Percentiles rank a stretch among this genome's conserved stretches.
Conservation (phyloP, 2,888 invertebrate genomes). For the Drosophila bunnanda region DNA sequence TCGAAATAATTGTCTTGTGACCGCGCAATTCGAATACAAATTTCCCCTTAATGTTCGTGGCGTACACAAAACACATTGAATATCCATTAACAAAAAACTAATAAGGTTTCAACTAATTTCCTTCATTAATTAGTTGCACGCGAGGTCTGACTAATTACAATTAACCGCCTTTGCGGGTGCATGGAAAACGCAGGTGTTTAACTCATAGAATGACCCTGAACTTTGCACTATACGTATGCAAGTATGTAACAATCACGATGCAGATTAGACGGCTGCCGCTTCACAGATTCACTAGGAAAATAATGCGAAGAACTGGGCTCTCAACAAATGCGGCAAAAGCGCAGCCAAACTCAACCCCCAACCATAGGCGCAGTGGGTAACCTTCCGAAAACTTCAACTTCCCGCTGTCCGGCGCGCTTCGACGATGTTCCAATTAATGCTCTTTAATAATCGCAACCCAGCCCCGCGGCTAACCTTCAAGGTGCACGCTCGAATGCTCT, state of each 20-base stretch:
- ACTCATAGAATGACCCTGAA: conserved; percentile 61
- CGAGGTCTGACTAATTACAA: conserved; percentile 24
- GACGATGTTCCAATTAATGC: conserved; percentile 71
- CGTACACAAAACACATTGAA: neutral
- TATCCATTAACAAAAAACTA: neutral
- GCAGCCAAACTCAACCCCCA: conserved; percentile 12
- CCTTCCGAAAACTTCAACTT: conserved; percentile 32
- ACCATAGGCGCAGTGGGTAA: conserved; percentile 5
- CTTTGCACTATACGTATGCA: conserved; percentile 34
- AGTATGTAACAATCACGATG: conserved; percentile 28
- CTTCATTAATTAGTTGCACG: conserved; percentile 32
- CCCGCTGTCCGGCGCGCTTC: conserved; percentile 45
- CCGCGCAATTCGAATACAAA: conserved; percentile 17
- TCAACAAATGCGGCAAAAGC: conserved; percentile 21
- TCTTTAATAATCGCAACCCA: conserved; percentile 52
- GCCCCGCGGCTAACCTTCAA: conserved; percentile 43
- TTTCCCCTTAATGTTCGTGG: fast-evolving
- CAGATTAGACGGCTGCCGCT: conserved; percentile 34
- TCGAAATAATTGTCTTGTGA: neutral
- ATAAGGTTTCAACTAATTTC: neutral
- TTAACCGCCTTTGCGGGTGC: conserved; percentile 24
- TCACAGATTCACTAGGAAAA: conserved; percentile 25
- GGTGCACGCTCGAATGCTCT: conserved; percentile 67
- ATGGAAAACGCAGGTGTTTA: conserved; percentile 62
- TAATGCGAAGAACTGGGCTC: conserved; percentile 19